Base-by-base conservation (phyloP, 2,888 invertebrate genomes). In the Orthosia incerta region DNA sequence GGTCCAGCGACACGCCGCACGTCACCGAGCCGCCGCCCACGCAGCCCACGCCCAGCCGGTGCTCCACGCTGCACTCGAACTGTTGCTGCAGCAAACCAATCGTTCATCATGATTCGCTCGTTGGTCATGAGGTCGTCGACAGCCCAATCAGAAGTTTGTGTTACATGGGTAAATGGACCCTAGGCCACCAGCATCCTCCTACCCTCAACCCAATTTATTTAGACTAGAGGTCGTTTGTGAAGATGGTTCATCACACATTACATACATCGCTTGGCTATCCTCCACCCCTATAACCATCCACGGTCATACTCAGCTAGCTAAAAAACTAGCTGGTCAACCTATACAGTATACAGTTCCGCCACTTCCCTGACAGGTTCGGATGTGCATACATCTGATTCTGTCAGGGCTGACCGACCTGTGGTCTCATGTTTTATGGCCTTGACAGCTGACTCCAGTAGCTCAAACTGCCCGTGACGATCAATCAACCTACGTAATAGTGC, bases 1-100 rank as follows among this genome's bases (percentile, higher is more conserved):
- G 97, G 95, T 99, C 99, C 82, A 99, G 96, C 79, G 98, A 97
- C 79, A 99, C 98, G 89, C 98, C 97, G 91, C 99, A 99, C 67
- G 98, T 97, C 62, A 99, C 98, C 13, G 98, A 97, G 64, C 99
- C 99, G 60, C 98, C 98, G 83, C 98, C 98, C 84, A 99, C 98
- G 92, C 99, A 99, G 57, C 98, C 98, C 87, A 98, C 98, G 71
- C 99, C 99, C 87, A 99, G 97, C 88, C 98, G 98, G 95, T 99
- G 99, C 92, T 99, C 99, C 85, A 99, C 98, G 95, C 98, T 99
- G 93, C 99, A 98, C 89, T 98, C 98, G 89, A 99, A 98, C 70
- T 98, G 98, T 98, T 95, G 95, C 93, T 94, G 89, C 16, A 26
- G 1, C 67, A 61, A 15, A 73, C 53, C 53, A 48, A 46, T 12